phyloP scores from a whole-genome alignment of 2,888 invertebrate species.

The Belgica antarctica region DNA sequence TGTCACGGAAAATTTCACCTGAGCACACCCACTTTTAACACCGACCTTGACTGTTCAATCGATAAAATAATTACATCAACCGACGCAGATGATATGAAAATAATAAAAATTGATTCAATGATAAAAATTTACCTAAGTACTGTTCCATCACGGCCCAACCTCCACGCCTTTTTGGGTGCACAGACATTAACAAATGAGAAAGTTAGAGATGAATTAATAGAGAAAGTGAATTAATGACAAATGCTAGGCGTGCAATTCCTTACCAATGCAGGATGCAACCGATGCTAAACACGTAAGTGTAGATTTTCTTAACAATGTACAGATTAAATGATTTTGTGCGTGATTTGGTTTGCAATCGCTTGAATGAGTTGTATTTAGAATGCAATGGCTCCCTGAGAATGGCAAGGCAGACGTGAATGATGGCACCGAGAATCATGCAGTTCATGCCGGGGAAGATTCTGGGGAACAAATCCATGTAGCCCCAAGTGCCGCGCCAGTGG shows the following conservation, averaged over 20 bases:
- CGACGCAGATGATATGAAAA: no score
- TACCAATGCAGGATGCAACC: conserved; percentile 57
- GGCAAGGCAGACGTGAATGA: conserved; percentile 60
- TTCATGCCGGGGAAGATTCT: conserved; percentile 55
- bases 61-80: no score
- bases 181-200: no score
- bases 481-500: conserved; percentile 61
- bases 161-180: no score
- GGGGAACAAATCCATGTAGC: conserved; percentile 55
- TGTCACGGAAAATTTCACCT: no score
- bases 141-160: conserved; percentile 46
- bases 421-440: conserved; percentile 57
- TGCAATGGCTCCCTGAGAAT: conserved; percentile 56
- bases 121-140: conserved; percentile 45
- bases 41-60: neutral
- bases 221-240: neutral
- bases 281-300: conserved; percentile 57
- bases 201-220: neutral
- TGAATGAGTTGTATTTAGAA: conserved; percentile 47
- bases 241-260: no score
- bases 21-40: no score
- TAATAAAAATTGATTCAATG: no score
- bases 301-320: conserved; percentile 47
- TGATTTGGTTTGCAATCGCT: conserved; percentile 38
- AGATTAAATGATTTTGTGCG: conserved; percentile 41